These are phyloP conservation scores for Apeltes quadracus DNA, from an alignment of 2,113 vertebrate genomes.

Conservation along the genomic window DNA sequence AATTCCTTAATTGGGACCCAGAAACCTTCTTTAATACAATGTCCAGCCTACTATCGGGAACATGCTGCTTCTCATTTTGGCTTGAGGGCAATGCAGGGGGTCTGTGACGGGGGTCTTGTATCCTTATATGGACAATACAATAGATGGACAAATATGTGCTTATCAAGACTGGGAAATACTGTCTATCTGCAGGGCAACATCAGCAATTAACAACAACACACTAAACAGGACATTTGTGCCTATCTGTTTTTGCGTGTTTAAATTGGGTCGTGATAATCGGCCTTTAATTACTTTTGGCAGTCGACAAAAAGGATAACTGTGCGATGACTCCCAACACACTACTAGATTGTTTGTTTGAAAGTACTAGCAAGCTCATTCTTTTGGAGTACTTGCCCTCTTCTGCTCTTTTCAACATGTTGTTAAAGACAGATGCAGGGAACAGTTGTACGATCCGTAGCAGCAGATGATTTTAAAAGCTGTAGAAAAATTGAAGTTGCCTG, in stretches of 20 bases:
- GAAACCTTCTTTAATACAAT: not conserved
- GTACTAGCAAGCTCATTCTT: conserved; percentile 9
- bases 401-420: not conserved
- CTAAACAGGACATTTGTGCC: conserved; percentile 33
- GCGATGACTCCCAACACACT: conserved; percentile 21
- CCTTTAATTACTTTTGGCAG: conserved; percentile 47
- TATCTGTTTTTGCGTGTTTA: conserved; percentile 63
- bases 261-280: conserved; percentile 47
- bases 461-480: not conserved
- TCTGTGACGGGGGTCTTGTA: conserved; percentile 48
- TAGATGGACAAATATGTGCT: conserved; percentile 69
- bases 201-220: conserved; percentile 47
- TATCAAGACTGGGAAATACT: conserved; percentile 59
- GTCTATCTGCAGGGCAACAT: conserved; percentile 49
- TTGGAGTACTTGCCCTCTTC: conserved; percentile 10
- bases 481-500: not conserved
- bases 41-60: conserved; percentile 18
- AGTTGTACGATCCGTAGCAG: not conserved
- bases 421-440: not conserved
- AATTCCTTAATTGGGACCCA: conserved; percentile 61
- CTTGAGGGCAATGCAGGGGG: not conserved
- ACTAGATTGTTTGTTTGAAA: not conserved
- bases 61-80: not conserved
- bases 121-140: conserved; percentile 49
- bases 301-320: conserved; percentile 12